phyloP scores from a whole-genome alignment of 2,113 vertebrate genomes.

The Triplophysa rosa region DNA sequence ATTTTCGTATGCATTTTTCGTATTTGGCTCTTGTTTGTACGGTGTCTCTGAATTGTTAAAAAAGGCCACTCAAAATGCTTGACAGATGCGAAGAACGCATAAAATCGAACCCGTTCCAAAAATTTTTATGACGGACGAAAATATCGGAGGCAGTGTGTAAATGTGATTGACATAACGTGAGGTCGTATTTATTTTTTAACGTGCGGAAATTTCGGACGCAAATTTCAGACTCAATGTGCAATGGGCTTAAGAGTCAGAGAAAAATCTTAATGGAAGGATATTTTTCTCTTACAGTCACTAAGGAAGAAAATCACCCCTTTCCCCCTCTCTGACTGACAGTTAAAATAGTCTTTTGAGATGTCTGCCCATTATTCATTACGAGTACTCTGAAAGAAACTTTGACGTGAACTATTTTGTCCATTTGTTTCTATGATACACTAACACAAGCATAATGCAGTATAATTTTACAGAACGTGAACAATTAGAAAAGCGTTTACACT shows the following conservation, averaged over 20 bases:
- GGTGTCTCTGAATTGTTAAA: no score
- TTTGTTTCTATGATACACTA: slow-evolving; percentile 3
- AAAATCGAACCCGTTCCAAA: no score
- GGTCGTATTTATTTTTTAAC: no score
- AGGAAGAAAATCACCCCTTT: neutral
- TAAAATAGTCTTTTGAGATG: neutral
- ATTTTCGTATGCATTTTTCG: no score
- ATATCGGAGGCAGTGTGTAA: no score
- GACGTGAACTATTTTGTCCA: neutral
- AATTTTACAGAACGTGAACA: neutral
- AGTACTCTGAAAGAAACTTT: slow-evolving; percentile 11
- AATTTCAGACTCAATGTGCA: no score
- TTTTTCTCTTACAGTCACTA: slow-evolving; percentile 18
- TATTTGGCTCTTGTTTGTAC: no score
- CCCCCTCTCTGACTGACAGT: neutral
- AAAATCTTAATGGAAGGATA: neutral
- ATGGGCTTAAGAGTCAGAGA: slow-evolving; percentile 15
- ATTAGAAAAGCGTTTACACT: slow-evolving; percentile 42
- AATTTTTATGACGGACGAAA: no score
- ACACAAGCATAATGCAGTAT: neutral
- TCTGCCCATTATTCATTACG: slow-evolving; percentile 1
- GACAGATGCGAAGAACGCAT: no score
- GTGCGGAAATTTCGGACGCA: no score
- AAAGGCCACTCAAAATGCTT: no score
- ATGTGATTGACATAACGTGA: no score